A percentile compares a stretch with the other conserved stretches of the same genome.
phyloP scores from a whole-genome alignment of 2,113 vertebrate species.

The Narcine bancroftii region DNA sequence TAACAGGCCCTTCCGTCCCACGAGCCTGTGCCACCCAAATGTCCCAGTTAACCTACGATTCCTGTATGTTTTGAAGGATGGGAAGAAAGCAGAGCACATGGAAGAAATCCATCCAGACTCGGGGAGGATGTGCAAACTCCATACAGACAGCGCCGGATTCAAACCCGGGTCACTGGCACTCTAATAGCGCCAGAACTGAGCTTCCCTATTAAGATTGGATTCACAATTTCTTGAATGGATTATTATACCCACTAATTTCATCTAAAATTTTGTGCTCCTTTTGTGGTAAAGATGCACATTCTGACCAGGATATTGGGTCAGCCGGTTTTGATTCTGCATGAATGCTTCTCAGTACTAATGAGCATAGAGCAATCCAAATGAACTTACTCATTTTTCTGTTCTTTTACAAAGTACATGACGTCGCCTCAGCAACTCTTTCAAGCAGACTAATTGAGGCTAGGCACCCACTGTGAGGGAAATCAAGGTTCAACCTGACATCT shows the following conservation, averaged over 20 bases:
- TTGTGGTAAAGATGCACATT: not conserved
- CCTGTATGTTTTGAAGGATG: too few relatives aligned
- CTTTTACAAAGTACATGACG: conserved; percentile 7
- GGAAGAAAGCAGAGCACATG: too few relatives aligned
- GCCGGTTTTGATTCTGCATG: not conserved
- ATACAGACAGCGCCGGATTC: too few relatives aligned
- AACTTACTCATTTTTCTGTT: not conserved
- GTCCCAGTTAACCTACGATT: too few relatives aligned
- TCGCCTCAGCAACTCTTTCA: not conserved
- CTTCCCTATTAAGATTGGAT: not conserved
- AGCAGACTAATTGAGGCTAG: conserved; percentile 17
- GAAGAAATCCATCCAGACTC: too few relatives aligned
- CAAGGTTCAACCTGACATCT: conserved; percentile 6
- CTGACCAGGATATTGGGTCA: not conserved
- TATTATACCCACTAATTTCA: not conserved
- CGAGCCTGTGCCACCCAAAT: too few relatives aligned
- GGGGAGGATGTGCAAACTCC: too few relatives aligned
- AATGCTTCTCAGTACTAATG: conserved; percentile 7
- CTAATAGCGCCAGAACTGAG: too few relatives aligned
- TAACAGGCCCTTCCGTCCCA: too few relatives aligned
- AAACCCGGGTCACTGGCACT: too few relatives aligned
- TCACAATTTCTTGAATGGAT: not conserved
- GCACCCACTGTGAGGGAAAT: not conserved
- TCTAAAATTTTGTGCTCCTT: too few relatives aligned
- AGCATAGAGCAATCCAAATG: not conserved